Percentiles rank a stretch among this genome's conserved stretches.
These are phyloP conservation scores for Spea bombifrons DNA, from an alignment of 2,113 vertebrate genomes.

Conservation along the genomic window DNA sequence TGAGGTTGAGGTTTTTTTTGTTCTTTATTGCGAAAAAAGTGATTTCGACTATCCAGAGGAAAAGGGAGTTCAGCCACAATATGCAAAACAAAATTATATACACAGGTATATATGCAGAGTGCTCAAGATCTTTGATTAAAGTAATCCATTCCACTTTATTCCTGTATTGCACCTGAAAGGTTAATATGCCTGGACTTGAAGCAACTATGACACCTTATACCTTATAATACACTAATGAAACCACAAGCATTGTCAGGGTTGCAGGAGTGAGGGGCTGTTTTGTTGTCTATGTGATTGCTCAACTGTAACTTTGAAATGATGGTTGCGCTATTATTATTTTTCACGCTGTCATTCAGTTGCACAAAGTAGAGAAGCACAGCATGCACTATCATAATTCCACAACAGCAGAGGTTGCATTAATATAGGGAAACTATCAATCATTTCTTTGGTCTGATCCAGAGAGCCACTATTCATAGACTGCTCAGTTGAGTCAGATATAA, in stretches of 20 bases:
- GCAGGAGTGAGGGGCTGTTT: not conserved
- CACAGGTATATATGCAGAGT: too few species aligned
- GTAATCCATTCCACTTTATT: too few species aligned
- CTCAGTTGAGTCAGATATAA: constrained; percentile 7
- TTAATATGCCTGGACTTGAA: not conserved
- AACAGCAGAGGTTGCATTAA: constrained; percentile 1
- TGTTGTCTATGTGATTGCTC: not conserved
- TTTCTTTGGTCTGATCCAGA: not conserved
- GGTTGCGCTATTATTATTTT: constrained; percentile 2
- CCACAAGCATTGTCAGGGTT: not conserved
- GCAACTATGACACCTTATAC: too few species aligned
- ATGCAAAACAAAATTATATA: too few species aligned
- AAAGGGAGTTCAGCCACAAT: too few species aligned
- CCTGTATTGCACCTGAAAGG: too few species aligned
- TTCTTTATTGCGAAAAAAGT: too few species aligned
- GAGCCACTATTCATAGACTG: constrained; percentile 22
- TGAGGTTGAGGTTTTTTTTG: too few species aligned
- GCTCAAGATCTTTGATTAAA: too few species aligned
- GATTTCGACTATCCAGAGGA: too few species aligned
- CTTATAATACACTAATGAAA: too few species aligned
- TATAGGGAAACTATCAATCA: constrained; percentile 15
- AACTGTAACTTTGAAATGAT: not conserved
- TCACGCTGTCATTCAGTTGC: constrained; percentile 21
- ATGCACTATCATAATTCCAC: constrained; percentile 6
- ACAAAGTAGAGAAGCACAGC: constrained; percentile 6